Evolutionary conservation across 1,140 invertebrate genomes (phyloP).

Genomic region (Temnothorax curvispinosus): DNA sequence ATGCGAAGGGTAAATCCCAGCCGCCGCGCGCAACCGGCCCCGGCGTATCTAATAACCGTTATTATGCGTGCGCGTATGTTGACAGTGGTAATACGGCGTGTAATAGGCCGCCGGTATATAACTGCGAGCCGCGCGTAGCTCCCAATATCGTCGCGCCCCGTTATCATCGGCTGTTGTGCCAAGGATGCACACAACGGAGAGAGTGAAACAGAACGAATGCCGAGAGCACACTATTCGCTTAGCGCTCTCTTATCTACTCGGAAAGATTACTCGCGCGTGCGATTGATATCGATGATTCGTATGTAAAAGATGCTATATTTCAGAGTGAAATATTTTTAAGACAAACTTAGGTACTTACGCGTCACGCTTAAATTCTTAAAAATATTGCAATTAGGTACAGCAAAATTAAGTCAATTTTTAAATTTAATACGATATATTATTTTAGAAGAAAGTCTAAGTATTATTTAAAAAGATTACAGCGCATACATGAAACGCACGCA

Average conservation of each 20-base stretch:
- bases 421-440: neutral
- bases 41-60: slow-evolving; percentile 75
- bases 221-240: neutral
- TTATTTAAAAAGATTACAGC: neutral
- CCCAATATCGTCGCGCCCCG: slow-evolving; percentile 63
- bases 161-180: slow-evolving; percentile 58
- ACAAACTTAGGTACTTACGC: neutral
- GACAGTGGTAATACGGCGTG: slow-evolving; percentile 74
- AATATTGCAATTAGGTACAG: neutral
- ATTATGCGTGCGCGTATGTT: slow-evolving; percentile 73
- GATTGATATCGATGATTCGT: neutral
- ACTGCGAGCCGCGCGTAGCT: slow-evolving; percentile 60
- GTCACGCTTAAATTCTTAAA: neutral
- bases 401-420: neutral
- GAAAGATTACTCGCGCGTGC: slow-evolving; percentile 7
- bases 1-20: slow-evolving; percentile 69
- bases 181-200: slow-evolving; percentile 35
- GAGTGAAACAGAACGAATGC: neutral
- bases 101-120: slow-evolving; percentile 68
- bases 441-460: neutral
- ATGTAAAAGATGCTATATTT: neutral
- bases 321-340: neutral
- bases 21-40: slow-evolving; percentile 49
- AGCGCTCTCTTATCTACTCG: neutral
- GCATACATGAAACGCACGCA: slow-evolving; percentile 7